These are phyloP conservation scores for Spinibarbus caldwelli DNA, from an alignment of 2,797 vertebrate species.

Conservation along the genomic window DNA sequence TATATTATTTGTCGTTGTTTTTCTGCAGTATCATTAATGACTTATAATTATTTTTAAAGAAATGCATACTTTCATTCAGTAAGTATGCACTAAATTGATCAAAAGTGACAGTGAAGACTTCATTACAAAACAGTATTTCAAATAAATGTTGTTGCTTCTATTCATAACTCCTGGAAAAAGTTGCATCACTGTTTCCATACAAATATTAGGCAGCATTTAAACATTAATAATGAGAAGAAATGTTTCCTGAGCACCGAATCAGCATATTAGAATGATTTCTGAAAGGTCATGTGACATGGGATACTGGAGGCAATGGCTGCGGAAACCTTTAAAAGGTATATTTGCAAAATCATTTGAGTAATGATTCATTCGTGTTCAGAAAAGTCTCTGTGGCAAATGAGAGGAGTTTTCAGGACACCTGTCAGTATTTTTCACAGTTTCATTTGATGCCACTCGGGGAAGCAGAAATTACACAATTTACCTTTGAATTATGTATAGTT, in stretches of 20 bases:
- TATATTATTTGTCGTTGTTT: no score
- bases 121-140: not conserved
- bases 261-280: not conserved
- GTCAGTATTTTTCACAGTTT: not conserved
- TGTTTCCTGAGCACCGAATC: not conserved
- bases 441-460: not conserved
- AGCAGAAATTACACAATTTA: not conserved
- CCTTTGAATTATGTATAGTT: not conserved
- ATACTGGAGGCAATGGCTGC: not conserved
- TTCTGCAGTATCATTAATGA: not conserved
- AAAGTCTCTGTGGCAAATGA: not conserved
- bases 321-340: not conserved
- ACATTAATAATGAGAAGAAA: not conserved
- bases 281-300: not conserved
- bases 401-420: not conserved
- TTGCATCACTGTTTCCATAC: not conserved
- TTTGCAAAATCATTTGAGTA: not conserved
- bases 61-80: not conserved
- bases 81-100: not conserved
- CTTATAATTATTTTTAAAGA: not conserved
- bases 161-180: not conserved
- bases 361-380: no score
- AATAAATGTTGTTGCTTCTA: not conserved
- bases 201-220: not conserved
- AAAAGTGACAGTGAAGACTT: not conserved